Percentiles rank a stretch among this genome's conserved stretches.
Evolutionary conservation across 1,140 invertebrate genomes (phyloP).

Genomic region (Bombus turneri): DNA sequence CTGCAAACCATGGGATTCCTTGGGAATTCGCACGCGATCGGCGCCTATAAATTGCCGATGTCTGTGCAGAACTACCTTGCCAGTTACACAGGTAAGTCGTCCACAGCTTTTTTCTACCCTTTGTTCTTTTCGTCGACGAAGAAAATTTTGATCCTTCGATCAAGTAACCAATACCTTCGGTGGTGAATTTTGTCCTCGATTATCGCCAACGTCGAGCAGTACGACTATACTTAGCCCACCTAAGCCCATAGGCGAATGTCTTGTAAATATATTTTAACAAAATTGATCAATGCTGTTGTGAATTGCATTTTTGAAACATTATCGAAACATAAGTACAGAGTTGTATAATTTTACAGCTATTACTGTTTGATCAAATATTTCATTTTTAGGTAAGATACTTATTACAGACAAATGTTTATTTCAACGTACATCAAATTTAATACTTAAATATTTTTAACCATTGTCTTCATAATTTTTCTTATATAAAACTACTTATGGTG

Average conservation of each 20-base stretch:
- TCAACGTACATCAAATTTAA: background rate
- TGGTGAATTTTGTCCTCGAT: background rate
- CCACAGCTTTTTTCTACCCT: background rate
- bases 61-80: constrained; percentile 68
- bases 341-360: background rate
- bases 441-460: background rate
- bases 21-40: constrained; percentile 68
- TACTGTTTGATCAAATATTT: background rate
- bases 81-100: constrained; percentile 48
- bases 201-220: background rate
- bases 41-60: constrained; percentile 67
- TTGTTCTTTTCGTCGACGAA: background rate
- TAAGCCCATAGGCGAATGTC: background rate
- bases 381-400: background rate
- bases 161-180: background rate
- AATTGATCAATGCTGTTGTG: background rate
- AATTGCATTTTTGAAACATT: background rate
- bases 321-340: background rate
- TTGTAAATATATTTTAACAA: background rate
- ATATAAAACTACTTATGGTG: background rate
- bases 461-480: background rate
- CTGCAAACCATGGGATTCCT: constrained; percentile 77
- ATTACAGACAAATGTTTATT: background rate
- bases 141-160: background rate
- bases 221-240: too few relatives aligned